These are phyloP conservation scores for Poeciliopsis gracilis DNA, from an alignment of 2,797 vertebrate genomes.

Conservation along the genomic window DNA sequence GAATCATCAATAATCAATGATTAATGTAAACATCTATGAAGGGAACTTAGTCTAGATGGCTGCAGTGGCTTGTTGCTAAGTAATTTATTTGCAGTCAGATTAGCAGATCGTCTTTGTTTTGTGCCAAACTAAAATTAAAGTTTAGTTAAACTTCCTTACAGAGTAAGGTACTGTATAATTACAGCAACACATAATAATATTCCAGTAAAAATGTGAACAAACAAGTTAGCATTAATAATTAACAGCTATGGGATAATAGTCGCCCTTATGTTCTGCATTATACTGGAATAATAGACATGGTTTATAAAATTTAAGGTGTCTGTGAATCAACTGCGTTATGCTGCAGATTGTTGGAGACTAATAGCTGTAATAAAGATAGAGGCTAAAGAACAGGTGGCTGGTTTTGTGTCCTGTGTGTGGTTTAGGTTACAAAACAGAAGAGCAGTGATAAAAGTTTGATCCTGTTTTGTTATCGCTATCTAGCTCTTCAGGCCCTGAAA, in stretches of 20 bases:
- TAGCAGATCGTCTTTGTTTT: neutral
- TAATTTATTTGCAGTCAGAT: neutral
- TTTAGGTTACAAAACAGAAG: constrained; percentile 21
- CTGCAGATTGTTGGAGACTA: constrained; percentile 25
- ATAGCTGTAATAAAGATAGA: constrained; percentile 47
- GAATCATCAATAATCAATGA: constrained; percentile 6
- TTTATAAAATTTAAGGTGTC: constrained; percentile 9
- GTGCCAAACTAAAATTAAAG: neutral
- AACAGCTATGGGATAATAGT: neutral
- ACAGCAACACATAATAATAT: neutral
- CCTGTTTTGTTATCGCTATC: constrained; percentile 33
- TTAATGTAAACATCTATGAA: neutral
- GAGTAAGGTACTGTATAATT: neutral
- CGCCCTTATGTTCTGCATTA: neutral
- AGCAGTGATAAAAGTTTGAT: constrained; percentile 41
- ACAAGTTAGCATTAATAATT: neutral
- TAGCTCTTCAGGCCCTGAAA: constrained; percentile 19
- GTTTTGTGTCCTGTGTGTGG: constrained; percentile 2
- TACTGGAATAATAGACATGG: too few species aligned
- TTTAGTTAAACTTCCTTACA: neutral
- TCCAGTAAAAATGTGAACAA: neutral
- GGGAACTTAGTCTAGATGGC: neutral
- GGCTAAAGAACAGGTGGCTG: constrained; percentile 37
- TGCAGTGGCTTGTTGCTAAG: neutral
- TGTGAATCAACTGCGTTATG: constrained; percentile 20